Evolutionary conservation across 2,888 invertebrate genomes (phyloP), one percentile per base, ranked within the genome.

Genomic region (Copidosoma aretas): DNA sequence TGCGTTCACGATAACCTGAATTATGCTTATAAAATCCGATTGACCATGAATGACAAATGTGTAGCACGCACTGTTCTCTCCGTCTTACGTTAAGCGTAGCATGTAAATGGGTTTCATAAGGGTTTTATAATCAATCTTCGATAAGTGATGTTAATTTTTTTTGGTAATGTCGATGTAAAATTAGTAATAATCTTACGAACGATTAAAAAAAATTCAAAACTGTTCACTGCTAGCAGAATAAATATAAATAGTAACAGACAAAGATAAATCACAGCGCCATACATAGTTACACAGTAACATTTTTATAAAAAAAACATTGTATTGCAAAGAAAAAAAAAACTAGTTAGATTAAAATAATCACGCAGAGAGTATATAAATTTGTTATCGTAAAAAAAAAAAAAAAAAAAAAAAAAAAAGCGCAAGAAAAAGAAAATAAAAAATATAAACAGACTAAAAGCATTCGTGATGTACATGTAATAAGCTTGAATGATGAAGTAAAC

Each of bases 61-160:
- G 54, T 53, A 58, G 41, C 24, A 64, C 52, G 63, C 54, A 64
- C 53, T 69, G 57, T 58, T 14, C 49, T 65, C 19, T 25, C 53
- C 41, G 53, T 58, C 64, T 58, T 69, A 65, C 24, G 39, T 60
- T 68, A 60, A 68, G 51, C 39, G 24, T 69, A 69, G 69, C 61
- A 65, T 62, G 58, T 69, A 69, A 65, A 61, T 54, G 61, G 65
- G 64, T 69, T 69, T 58, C n/a, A 46, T 67, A 70, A 67, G 63
- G 67, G 59, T 69, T 65, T 67, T 60, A 70, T 70, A 70, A 70
- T 67, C 60, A 67, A 64, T 70, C 53, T 56, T 32, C 8, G 24
- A 41, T 67, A 70, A 57, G 64, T 67, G 63, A 67, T 60, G 60
- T 46, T 51, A 66, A 60, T 32, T 43, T 67, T 64, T 62, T 60